Conservation (phyloP, 1,140 invertebrate species). For the Spodoptera litura region DNA sequence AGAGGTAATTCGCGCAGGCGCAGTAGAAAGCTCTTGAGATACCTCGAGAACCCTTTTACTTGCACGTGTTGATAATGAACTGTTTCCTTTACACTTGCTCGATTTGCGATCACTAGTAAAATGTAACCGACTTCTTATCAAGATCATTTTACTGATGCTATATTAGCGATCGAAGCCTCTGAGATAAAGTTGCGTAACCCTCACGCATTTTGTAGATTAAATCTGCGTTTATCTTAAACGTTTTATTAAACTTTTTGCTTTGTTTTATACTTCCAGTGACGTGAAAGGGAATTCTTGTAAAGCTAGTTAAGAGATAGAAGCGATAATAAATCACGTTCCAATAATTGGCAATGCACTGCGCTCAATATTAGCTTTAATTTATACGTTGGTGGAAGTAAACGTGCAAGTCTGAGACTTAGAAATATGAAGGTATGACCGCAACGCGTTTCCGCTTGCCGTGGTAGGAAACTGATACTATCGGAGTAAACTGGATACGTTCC, state of each 20-base stretch:
- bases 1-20: conserved; percentile 38
- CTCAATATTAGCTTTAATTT: conserved; percentile 9
- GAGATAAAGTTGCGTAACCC: background rate
- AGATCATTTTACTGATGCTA: conserved; percentile 1
- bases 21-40: conserved; percentile 46
- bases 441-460: conserved; percentile 54
- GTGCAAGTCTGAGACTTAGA: background rate
- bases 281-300: background rate
- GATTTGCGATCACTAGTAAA: background rate
- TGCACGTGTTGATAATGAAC: conserved; percentile 21
- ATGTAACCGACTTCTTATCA: conserved; percentile 1
- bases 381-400: conserved; percentile 1
- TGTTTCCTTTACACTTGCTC: conserved; percentile 33
- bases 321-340: conserved; percentile 19
- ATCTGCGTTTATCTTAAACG: background rate
- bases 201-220: background rate
- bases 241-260: conserved; percentile 18
- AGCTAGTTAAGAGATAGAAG: background rate
- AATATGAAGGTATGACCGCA: conserved; percentile 51
- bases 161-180: background rate
- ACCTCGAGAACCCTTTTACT: conserved; percentile 37
- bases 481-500: conserved; percentile 75
- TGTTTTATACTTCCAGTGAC: background rate
- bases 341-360: background rate
- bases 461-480: conserved; percentile 67